A percentile compares a stretch with the other conserved stretches of the same genome.
These are phyloP conservation scores for Pogona vitticeps DNA, from an alignment of 2,113 vertebrate species.

Conservation along the genomic window DNA sequence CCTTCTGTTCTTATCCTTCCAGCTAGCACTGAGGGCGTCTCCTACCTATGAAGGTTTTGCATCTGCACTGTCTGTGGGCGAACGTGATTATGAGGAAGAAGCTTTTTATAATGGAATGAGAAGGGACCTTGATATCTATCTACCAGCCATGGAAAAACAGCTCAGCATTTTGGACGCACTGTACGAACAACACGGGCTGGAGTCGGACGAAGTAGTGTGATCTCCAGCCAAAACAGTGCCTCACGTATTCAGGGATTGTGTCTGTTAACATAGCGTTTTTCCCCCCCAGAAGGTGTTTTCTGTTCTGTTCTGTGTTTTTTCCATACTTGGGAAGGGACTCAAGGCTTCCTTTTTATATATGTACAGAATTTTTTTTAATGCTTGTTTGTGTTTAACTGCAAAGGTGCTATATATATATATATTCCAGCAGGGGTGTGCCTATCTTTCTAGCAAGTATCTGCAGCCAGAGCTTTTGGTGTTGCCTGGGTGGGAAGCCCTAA, in stretches of 20 bases:
- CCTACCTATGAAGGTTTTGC: conserved; percentile 90
- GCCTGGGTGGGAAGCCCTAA: not conserved
- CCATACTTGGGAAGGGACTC: conserved; percentile 33
- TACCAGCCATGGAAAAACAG: conserved; percentile 94
- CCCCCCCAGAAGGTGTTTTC: conserved; percentile 39
- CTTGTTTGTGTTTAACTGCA: conserved; percentile 64
- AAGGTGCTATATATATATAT: conserved; percentile 72
- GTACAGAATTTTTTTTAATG: conserved; percentile 31
- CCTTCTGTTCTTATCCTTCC: conserved; percentile 51
- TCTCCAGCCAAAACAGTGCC: conserved; percentile 21
- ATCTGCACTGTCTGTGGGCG: conserved; percentile 85
- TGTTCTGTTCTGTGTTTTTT: conserved; percentile 51
- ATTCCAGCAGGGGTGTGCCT: conserved; percentile 37
- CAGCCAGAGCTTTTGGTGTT: not conserved
- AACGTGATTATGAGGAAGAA: conserved; percentile 86
- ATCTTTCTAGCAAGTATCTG: not conserved
- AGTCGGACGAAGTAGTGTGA: conserved; percentile 97
- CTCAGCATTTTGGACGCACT: conserved; percentile 89
- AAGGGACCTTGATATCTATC: conserved; percentile 89
- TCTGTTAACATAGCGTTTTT: conserved; percentile 60
- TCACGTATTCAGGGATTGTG: conserved; percentile 73
- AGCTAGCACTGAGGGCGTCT: conserved; percentile 94
- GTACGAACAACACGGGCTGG: conserved; percentile 92
- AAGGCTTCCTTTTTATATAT: conserved; percentile 40
- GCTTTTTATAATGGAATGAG: conserved; percentile 85